phyloP scores from a whole-genome alignment of 2,888 invertebrate genomes.

The Vandiemenella viatica region DNA sequence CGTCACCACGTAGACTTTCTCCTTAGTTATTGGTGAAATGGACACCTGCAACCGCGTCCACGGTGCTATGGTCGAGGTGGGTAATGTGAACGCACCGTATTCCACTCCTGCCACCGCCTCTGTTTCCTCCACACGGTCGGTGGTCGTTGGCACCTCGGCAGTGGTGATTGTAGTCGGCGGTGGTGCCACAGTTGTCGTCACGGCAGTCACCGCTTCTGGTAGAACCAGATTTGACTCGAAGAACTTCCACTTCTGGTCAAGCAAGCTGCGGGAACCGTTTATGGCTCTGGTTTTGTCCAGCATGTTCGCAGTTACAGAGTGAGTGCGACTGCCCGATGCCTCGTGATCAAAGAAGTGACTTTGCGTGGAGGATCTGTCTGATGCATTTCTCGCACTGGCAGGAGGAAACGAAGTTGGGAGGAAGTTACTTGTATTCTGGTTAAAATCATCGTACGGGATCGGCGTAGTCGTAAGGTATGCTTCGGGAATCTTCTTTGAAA shows the following conservation, averaged over 20 bases:
- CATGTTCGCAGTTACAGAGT: slow-evolving; percentile 21
- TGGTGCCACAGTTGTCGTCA: neutral
- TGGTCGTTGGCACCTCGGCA: slow-evolving; percentile 17
- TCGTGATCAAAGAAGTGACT: slow-evolving; percentile 32
- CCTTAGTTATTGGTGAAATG: slow-evolving; percentile 60
- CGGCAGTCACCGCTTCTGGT: slow-evolving; percentile 6
- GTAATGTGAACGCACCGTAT: neutral
- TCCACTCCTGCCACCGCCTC: too few species aligned
- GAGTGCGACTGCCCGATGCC: slow-evolving; percentile 33
- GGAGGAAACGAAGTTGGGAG: slow-evolving; percentile 7
- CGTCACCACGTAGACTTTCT: slow-evolving; percentile 70
- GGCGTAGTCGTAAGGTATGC: slow-evolving; percentile 54
- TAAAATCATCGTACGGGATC: slow-evolving; percentile 11
- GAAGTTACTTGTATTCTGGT: slow-evolving; percentile 1
- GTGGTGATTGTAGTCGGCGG: slow-evolving; percentile 18
- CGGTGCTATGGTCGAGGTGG: slow-evolving; percentile 26
- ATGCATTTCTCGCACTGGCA: neutral
- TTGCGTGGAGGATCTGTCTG: neutral
- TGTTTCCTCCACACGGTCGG: neutral
- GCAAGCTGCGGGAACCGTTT: neutral
- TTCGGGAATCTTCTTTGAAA: slow-evolving; percentile 61
- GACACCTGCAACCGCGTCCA: slow-evolving; percentile 57
- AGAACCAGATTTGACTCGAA: slow-evolving; percentile 12
- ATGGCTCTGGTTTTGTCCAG: neutral
- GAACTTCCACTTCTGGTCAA: slow-evolving; percentile 4